A percentile compares a stretch with the other conserved stretches of the same genome.
These are phyloP conservation scores for Alouatta palliata DNA, from an alignment of 2,113 vertebrate genomes.

Conservation along the genomic window DNA sequence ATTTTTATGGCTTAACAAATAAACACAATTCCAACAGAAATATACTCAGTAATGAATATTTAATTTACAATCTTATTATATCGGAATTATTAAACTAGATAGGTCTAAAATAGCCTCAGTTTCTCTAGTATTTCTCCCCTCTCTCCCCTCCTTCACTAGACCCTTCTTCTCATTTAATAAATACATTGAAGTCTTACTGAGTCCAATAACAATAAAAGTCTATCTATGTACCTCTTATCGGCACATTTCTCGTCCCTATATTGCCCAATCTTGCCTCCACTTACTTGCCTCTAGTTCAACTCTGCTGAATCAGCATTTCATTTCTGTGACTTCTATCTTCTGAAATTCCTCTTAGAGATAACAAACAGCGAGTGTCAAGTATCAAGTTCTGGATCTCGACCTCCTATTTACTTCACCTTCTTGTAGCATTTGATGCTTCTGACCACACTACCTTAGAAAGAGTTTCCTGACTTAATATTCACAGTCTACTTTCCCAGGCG, in stretches of 20 bases:
- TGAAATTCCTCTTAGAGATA: background rate
- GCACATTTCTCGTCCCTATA: background rate
- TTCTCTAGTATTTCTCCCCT: background rate
- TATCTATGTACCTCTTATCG: background rate
- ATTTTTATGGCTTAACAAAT: background rate
- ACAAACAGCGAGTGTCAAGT: background rate
- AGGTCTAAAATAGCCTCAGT: background rate
- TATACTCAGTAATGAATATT: background rate
- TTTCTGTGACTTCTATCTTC: background rate
- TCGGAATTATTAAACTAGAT: background rate
- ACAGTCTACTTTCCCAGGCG: background rate
- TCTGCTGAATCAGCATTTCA: background rate
- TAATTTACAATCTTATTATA: background rate
- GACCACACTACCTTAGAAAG: background rate
- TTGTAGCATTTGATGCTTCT: background rate
- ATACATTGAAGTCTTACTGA: background rate
- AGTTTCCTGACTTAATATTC: background rate
- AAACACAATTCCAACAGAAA: background rate
- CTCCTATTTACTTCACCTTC: background rate
- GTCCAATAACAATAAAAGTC: background rate
- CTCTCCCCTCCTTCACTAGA: accelerated
- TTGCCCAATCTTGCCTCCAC: background rate
- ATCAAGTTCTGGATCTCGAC: background rate
- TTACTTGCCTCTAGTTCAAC: background rate
- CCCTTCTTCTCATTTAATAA: background rate